Percentiles rank a stretch among this genome's conserved stretches.
Evolutionary conservation across 2,888 invertebrate species (phyloP).

Genomic region (Lypha dubia): DNA sequence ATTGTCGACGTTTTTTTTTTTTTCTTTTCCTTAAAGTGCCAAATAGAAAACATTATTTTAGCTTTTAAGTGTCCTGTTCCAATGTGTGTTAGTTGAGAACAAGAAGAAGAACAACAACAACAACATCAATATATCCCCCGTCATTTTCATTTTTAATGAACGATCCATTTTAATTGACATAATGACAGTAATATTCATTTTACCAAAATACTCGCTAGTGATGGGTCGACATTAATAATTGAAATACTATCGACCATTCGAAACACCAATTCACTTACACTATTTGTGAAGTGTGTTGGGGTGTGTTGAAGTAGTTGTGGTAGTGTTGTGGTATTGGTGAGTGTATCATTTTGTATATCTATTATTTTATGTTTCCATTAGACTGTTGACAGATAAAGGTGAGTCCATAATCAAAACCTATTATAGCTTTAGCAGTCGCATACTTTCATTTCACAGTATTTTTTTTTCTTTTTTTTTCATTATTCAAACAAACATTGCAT

Average conservation of each 20-base stretch:
- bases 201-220: constrained; percentile 14
- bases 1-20: too few relatives aligned
- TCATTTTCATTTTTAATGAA: constrained; percentile 8
- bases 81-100: background rate
- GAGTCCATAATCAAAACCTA: constrained; percentile 80
- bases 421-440: constrained; percentile 73
- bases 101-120: too few relatives aligned
- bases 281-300: too few relatives aligned
- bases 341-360: background rate
- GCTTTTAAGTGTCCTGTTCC: background rate
- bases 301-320: too few relatives aligned
- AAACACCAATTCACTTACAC: background rate
- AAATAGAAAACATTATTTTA: background rate
- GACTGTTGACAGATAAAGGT: background rate
- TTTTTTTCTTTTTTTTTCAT: constrained; percentile 16
- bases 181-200: constrained; percentile 40
- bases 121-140: background rate
- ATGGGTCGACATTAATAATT: constrained; percentile 31
- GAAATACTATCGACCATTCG: constrained; percentile 29
- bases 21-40: too few relatives aligned
- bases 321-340: too few relatives aligned
- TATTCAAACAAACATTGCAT: background rate
- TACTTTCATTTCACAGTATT: too few relatives aligned
- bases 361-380: constrained; percentile 9
- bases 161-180: constrained; percentile 39